Conservation (phyloP, 2,888 invertebrate species). For the Parelbella ahira region DNA sequence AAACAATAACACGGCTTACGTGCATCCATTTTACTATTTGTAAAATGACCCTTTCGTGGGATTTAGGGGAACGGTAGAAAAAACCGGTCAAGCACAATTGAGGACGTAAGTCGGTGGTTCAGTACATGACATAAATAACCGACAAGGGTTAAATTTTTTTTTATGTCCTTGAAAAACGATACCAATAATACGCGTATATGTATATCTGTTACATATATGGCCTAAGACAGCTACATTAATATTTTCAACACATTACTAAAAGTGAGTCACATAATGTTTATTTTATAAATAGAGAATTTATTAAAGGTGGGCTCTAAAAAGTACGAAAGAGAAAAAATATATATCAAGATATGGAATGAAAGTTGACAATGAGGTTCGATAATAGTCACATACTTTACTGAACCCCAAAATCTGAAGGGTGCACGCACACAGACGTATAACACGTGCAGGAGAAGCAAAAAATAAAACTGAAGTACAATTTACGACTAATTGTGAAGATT, state of each 20-base stretch:
- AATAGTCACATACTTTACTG: background rate
- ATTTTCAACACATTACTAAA: too few relatives aligned
- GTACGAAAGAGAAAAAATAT: too few relatives aligned
- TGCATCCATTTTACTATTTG: constrained; percentile 42
- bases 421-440: constrained; percentile 30
- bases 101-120: background rate
- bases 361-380: too few relatives aligned
- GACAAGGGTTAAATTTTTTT: too few relatives aligned
- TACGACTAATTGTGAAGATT: constrained; percentile 42
- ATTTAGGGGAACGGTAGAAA: constrained; percentile 32
- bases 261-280: too few relatives aligned
- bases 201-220: too few relatives aligned
- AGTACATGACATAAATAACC: constrained; percentile 1
- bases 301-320: too few relatives aligned
- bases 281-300: too few relatives aligned
- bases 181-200: too few relatives aligned
- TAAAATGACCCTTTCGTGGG: constrained; percentile 45
- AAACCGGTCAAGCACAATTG: constrained; percentile 1
- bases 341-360: too few relatives aligned
- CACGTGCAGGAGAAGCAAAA: constrained; percentile 39
- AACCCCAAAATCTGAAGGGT: constrained; percentile 20
- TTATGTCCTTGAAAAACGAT: too few relatives aligned
- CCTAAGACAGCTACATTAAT: too few relatives aligned
- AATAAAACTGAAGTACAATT: constrained; percentile 42
- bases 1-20: constrained; percentile 38